Evolutionary conservation across 2,888 invertebrate genomes (phyloP).

Genomic region (Theretra japonica): DNA sequence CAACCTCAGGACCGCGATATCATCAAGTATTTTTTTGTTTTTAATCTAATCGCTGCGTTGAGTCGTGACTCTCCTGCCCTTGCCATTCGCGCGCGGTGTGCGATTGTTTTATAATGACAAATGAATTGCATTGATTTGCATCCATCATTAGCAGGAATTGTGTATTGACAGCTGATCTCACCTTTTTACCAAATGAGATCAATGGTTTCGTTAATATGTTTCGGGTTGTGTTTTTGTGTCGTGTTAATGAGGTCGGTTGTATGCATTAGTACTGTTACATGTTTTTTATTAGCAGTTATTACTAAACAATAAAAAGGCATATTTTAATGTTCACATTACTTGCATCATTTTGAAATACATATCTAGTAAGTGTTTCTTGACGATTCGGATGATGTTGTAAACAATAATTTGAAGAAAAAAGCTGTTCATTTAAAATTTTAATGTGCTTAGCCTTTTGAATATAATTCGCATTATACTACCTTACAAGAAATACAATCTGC

Average conservation of each 20-base stretch:
- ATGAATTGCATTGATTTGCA: constrained; percentile 47
- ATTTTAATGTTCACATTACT: no score
- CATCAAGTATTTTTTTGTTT: constrained; percentile 24
- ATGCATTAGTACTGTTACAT: no score
- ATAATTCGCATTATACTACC: neutral
- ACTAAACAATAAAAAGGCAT: no score
- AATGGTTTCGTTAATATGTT: neutral
- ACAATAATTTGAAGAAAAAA: no score
- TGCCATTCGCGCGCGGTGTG: constrained; percentile 50
- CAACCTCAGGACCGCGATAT: constrained; percentile 8
- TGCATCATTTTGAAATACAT: no score
- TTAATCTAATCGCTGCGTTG: constrained; percentile 20
- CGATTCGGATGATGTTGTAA: no score
- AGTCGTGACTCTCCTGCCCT: constrained; percentile 63
- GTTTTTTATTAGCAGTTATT: no score
- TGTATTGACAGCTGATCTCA: constrained; percentile 15
- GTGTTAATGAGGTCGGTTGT: no score
- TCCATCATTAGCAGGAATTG: constrained; percentile 12
- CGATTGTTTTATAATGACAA: constrained; percentile 57
- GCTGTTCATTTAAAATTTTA: no score
- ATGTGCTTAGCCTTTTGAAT: no score
- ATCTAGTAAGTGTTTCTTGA: no score
- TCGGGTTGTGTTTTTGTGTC: neutral
- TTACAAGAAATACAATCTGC: constrained; percentile 1
- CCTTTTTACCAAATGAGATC: neutral